phyloP scores from a whole-genome alignment of 2,888 invertebrate species.

The Eristalis intricaria region DNA sequence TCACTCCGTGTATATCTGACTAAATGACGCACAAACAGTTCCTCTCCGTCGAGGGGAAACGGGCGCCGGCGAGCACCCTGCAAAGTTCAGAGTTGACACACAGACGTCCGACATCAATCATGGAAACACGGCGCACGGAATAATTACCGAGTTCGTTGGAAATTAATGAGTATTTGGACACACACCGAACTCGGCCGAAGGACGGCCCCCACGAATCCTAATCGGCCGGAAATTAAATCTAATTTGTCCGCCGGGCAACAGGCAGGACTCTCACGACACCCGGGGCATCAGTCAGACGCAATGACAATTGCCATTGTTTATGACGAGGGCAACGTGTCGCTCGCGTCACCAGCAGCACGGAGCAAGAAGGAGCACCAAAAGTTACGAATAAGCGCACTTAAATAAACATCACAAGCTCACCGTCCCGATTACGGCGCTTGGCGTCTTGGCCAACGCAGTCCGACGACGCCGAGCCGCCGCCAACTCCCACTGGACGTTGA shows the following conservation, averaged over 20 bases:
- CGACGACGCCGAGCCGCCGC: too few relatives aligned
- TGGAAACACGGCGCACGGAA: not conserved
- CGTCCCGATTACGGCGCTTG: too few relatives aligned
- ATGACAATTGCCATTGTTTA: not conserved
- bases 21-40: not conserved
- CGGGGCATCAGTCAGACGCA: not conserved
- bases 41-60: not conserved
- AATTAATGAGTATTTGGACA: not conserved
- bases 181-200: not conserved
- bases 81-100: not conserved
- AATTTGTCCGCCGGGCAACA: not conserved
- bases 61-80: not conserved
- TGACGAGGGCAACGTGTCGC: too few relatives aligned
- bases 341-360: too few relatives aligned
- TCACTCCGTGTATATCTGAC: not conserved
- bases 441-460: too few relatives aligned
- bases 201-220: not conserved
- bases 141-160: not conserved
- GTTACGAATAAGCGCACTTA: not conserved
- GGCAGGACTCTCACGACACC: not conserved
- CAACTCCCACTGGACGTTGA: too few relatives aligned
- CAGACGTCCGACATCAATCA: not conserved
- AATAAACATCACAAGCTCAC: not conserved
- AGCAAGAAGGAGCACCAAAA: not conserved
- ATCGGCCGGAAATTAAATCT: not conserved